Percentiles rank a stretch among this genome's conserved stretches.
Conservation (phyloP, 2,888 invertebrate genomes). For the Dicranocentrus wangi region DNA sequence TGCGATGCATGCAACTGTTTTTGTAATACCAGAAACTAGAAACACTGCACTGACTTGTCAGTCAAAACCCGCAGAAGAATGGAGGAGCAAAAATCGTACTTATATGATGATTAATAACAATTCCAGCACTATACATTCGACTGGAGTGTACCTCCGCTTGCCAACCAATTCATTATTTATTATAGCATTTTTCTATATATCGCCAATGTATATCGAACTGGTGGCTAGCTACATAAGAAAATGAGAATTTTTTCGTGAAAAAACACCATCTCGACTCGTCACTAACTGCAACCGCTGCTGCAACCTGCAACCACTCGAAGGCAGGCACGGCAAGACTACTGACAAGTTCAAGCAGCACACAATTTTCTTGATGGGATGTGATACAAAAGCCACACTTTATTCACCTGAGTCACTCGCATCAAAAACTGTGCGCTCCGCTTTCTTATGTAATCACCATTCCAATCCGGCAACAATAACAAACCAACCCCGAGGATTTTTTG, state of each 20-base stretch:
- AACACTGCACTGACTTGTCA: no score
- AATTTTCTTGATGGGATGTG: background rate
- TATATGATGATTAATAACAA: conserved; percentile 29
- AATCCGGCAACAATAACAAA: conserved; percentile 51
- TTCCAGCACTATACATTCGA: conserved; percentile 5
- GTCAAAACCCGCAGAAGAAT: background rate
- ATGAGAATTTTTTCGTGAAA: conserved; percentile 14
- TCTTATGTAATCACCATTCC: conserved; percentile 40
- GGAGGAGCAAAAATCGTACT: background rate
- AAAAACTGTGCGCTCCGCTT: conserved; percentile 29
- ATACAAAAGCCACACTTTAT: conserved; percentile 32
- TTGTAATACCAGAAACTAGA: no score
- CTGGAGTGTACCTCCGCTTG: conserved; percentile 17
- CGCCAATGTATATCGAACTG: no score
- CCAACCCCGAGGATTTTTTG: conserved; percentile 35
- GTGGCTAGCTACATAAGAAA: background rate
- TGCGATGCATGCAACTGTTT: background rate
- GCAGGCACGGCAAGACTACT: conserved; percentile 33
- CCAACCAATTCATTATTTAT: conserved; percentile 47
- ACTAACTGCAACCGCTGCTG: conserved; percentile 38
- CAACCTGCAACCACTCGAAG: conserved; percentile 12
- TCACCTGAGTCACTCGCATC: conserved; percentile 51
- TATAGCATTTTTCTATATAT: conserved; percentile 30
- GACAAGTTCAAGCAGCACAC: conserved; percentile 35
- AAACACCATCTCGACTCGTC: conserved; percentile 10